Base-by-base conservation (phyloP, 2,113 vertebrate species). In the Callocephalon fimbriatum region DNA sequence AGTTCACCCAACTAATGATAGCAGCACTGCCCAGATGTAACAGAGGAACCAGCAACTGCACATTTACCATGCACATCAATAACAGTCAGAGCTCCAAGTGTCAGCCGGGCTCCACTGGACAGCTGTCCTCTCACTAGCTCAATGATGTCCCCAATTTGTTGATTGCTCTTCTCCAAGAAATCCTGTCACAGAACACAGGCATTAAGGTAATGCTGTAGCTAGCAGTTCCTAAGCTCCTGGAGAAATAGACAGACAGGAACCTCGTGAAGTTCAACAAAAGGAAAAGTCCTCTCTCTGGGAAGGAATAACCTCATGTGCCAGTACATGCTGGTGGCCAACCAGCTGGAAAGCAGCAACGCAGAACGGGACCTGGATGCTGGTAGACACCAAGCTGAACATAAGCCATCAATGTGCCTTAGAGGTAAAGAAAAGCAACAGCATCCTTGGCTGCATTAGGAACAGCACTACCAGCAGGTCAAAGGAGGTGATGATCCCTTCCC, bases 31-130 rank as follows among this genome's bases (percentile, higher is more conserved):
- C 42, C 62, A 48, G 44, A 7, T 31, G 25, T 8, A 27, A 13
- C 10, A 32, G 12, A 35, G 48, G 25, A 1, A 25, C 19, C 74
- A 86, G 68, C 13, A 71, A 29, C 56, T 20, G 61, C 15, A 15
- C 26, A 15, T 76, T 98, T 98, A 99, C 99, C 99, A 1, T 99
- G 99, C 29, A 99, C 99, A 45, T 99, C 99, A 8, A 99, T 99
- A 91, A 99, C 99, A 2, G 98, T 99, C 26, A 99, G 98, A 78
- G 99, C 99, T 45, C 99, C 99, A 0, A 99, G 98, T 32, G 99
- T 99, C 96, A 99, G 98, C 40, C 99, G 98, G 29, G 99, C 98
- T 25, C 99, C 99, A 5, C 98, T 97, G 56, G 99, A 95, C 90
- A 99, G 98, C 90, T 99, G 99, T 32, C 99, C 99, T 91, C 99